phyloP scores from a whole-genome alignment of 2,113 vertebrate genomes.

The Furnarius figulus region DNA sequence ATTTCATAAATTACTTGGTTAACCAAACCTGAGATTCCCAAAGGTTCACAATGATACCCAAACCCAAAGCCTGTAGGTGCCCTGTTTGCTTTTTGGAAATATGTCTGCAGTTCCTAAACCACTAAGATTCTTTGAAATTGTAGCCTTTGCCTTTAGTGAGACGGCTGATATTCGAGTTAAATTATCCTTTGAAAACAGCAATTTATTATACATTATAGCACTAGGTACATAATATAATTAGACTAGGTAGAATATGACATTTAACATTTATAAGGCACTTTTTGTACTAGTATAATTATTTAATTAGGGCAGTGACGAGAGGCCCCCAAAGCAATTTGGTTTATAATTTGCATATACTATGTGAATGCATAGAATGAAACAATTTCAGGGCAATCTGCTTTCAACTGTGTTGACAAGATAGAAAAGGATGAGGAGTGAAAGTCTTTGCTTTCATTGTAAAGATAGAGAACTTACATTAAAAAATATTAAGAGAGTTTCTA shows the following conservation, averaged over 20 bases:
- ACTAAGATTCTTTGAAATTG: neutral
- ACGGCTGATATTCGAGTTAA: neutral
- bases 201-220: neutral
- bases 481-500: neutral
- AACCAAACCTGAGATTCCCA: neutral
- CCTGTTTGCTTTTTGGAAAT: neutral
- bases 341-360: neutral
- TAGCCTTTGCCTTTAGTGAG: neutral
- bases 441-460: neutral
- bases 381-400: neutral
- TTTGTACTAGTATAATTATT: neutral
- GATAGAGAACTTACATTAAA: neutral
- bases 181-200: neutral
- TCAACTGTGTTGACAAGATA: neutral
- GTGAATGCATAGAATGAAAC: neutral
- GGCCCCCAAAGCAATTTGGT: neutral
- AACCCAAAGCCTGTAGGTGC: neutral
- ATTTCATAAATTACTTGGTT: neutral
- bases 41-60: neutral
- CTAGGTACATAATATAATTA: neutral
- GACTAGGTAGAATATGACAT: neutral
- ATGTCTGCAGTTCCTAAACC: neutral
- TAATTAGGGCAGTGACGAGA: neutral
- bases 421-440: neutral
- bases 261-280: constrained; percentile 9